A percentile compares a stretch with the other conserved stretches of the same genome.
Conservation (phyloP, 2,888 invertebrate species). For the Diarsia rubi region DNA sequence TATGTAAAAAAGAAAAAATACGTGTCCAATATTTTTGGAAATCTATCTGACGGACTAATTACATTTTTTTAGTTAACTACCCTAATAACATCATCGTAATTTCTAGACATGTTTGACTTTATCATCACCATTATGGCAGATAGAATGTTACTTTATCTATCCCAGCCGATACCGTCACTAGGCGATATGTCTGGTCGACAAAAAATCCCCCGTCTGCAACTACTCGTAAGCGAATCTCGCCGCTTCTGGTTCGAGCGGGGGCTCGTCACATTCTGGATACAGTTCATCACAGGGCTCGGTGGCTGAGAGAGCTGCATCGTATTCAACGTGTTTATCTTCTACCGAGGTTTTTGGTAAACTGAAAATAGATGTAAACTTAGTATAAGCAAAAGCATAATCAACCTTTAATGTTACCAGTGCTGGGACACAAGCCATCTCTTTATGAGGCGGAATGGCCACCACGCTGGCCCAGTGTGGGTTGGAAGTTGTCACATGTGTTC, state of each 20-base stretch:
- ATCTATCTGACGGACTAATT: no score
- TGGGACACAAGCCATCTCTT: no score
- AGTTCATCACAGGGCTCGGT: slow-evolving; percentile 77
- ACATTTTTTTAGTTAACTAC: no score
- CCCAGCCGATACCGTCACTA: not conserved
- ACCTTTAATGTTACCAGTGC: no score
- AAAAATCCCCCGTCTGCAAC: not conserved
- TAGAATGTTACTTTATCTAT: not conserved
- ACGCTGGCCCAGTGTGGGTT: no score
- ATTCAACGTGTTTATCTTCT: slow-evolving; percentile 74
- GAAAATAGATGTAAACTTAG: slow-evolving; percentile 50
- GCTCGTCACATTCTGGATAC: slow-evolving; percentile 80
- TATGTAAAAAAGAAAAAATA: no score
- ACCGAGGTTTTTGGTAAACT: slow-evolving; percentile 79
- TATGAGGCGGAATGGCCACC: no score
- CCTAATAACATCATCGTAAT: not conserved
- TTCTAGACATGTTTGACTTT: not conserved
- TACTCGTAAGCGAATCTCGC: slow-evolving; percentile 57
- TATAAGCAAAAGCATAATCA: no score
- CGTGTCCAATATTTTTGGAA: no score
- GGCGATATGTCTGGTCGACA: not conserved
- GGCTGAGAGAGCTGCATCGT: slow-evolving; percentile 78
- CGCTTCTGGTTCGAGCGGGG: slow-evolving; percentile 51
- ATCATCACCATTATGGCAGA: not conserved
- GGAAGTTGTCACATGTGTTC: no score